Base-by-base conservation (phyloP, 2,888 invertebrate species). In the Rugalucina vietnamica region DNA sequence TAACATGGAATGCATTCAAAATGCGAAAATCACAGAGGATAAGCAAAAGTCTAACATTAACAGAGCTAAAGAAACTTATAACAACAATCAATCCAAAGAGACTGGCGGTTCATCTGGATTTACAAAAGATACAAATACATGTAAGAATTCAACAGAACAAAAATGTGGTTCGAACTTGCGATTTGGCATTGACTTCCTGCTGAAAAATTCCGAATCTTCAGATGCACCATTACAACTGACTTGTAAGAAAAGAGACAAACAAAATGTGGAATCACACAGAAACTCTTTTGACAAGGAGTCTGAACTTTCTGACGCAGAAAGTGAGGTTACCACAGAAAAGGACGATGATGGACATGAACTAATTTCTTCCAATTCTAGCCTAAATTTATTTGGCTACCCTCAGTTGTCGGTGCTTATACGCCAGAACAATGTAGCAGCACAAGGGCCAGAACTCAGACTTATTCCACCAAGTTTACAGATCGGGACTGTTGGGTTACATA, bases 131-230 rank as follows among this genome's bases (percentile, higher is more conserved):
- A n/a, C n/a, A 69, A 69, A 27, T 3, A 32, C 69, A 21, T 8
- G 29, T 32, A 5, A 4, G 32, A 5, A 21, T 8, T 10, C 5
- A 21, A 69, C 69, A 27, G 27, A 21, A 69, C 21, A 3, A 8
- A 34, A 50, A 29, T n/a, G 37, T 0, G 1, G 21, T 10, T 34
- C 24, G 21, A 54, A 36, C 34, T 24, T 85, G 27, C 34, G 85
- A 34, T 85, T 85, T 36, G 85, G 85, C 2, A 85, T 85, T 49
- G 85, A 85, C 43, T 70, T 79, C 24, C 82, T 85, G 74, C 60
- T 85, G 18, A 79, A 82, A 74, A 77, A 65, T 39, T 39, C 43
- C 60, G 43, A 39, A 21, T 4, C 65, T 10, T 39, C 32, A 1
- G 32, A 69, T 21, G 4, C 50, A 21, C 32, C 43, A 49, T 50